Conservation (phyloP, 1,140 invertebrate genomes). For the Drepana arcuata region DNA sequence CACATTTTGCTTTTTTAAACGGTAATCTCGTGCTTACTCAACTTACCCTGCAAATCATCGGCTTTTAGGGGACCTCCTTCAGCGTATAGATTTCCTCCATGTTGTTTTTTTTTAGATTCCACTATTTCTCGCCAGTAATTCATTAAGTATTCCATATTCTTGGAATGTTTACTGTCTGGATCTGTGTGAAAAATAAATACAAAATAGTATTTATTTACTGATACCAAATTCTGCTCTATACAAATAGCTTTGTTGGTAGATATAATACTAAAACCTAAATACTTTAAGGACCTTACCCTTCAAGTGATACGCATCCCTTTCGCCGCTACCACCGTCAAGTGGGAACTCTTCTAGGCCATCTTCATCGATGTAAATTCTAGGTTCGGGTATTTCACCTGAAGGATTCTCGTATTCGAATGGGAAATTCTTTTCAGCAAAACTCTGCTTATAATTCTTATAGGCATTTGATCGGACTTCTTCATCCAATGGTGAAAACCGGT, state of each 20-base stretch:
- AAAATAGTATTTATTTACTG: too few species aligned
- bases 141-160: constrained; percentile 56
- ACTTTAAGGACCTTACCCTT: too few species aligned
- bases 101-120: constrained; percentile 40
- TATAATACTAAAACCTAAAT: too few species aligned
- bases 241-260: too few species aligned
- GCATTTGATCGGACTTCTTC: constrained; percentile 56
- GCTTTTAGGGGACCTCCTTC: constrained; percentile 55
- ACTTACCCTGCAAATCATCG: constrained; percentile 47
- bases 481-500: constrained; percentile 49
- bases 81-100: constrained; percentile 43
- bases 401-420: constrained; percentile 63
- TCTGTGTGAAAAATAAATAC: too few species aligned
- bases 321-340: constrained; percentile 55
- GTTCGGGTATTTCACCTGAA: constrained; percentile 69
- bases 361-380: constrained; percentile 70
- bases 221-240: too few species aligned
- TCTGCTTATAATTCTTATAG: constrained; percentile 57
- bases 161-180: constrained; percentile 30
- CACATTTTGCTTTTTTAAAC: constrained; percentile 29
- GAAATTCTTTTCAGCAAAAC: constrained; percentile 58
- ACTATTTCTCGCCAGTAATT: constrained; percentile 52
- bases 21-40: too few species aligned
- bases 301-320: constrained; percentile 32
- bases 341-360: constrained; percentile 54